Evolutionary conservation across 2,888 invertebrate genomes (phyloP), one percentile per base, ranked within the genome.

Genomic region (Leistus spinibarbis): DNA sequence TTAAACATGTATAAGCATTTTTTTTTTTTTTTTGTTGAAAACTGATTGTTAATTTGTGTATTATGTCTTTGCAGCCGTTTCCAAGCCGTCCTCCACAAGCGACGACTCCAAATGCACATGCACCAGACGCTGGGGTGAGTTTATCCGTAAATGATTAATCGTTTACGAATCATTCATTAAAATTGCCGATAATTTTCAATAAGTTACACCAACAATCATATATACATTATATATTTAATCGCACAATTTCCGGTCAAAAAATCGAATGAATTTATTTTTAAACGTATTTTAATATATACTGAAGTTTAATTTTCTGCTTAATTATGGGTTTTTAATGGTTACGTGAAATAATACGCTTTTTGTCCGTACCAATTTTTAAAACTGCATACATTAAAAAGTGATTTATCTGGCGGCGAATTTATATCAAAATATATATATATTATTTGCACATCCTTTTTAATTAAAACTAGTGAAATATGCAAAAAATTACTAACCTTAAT

Each of bases 61-160:
- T 40, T 40, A n/a, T n/a, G n/a, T n/a, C n/a, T 69, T 85, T 86
- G 62, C 88, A 92, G 91, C 90, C 90, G 81, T 92, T 91, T 84
- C 91, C 92, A 78, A 91, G 88, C 79, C 88, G 92, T 85, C 92
- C 92, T 78, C 89, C 91, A 79, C 91, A 92, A 85, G 90, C 93
- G 82, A 92, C 93, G 82, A 93, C 93, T 79, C 92, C 93, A 79
- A 93, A 92, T 86, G 89, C 92, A 81, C 93, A 93, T 85, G 92
- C 91, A 84, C 92, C 93, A 79, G 93, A 93, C 84, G 89, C 91
- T 79, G 88, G 88, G 87, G 92, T 92, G 87, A 91, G 92, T 90
- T 76, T n/a, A n/a, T n/a, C n/a, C n/a, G n/a, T n/a, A n/a, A n/a
- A n/a, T n/a, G n/a, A n/a, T n/a, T n/a, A n/a, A n/a, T n/a, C n/a